phyloP scores from a whole-genome alignment of 2,888 invertebrate genomes.

The Papilio protenor region DNA sequence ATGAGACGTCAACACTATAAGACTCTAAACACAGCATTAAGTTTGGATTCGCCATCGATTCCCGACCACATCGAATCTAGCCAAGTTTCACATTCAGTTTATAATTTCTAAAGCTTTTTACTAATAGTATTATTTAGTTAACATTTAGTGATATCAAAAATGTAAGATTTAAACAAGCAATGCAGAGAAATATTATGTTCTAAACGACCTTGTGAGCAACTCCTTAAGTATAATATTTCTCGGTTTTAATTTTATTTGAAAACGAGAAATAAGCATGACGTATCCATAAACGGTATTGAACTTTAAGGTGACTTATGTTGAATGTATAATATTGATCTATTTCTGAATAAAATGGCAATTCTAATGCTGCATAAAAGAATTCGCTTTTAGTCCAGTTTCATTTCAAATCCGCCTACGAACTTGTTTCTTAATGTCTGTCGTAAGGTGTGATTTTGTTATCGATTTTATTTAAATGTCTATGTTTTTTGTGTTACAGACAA shows the following conservation, averaged over 20 bases:
- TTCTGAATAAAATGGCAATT: constrained; percentile 63
- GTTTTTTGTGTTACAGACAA: constrained; percentile 84
- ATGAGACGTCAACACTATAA: too few relatives aligned
- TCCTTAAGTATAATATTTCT: constrained; percentile 12
- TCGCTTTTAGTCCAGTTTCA: constrained; percentile 18
- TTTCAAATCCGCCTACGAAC: constrained; percentile 25
- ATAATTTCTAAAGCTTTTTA: too few relatives aligned
- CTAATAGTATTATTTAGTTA: too few relatives aligned
- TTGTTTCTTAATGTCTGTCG: constrained; percentile 15
- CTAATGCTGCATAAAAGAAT: constrained; percentile 20
- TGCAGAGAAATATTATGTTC: constrained; percentile 7
- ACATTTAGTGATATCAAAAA: neutral
- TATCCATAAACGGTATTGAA: constrained; percentile 7
- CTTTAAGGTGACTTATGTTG: constrained; percentile 33
- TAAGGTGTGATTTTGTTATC: constrained; percentile 15
- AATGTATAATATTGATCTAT: constrained; percentile 29
- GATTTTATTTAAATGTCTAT: constrained; percentile 5
- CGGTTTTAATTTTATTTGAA: constrained; percentile 13
- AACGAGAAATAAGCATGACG: constrained; percentile 18
- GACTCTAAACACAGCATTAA: too few relatives aligned
- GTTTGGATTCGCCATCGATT: too few relatives aligned
- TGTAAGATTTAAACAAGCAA: neutral
- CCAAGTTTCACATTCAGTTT: too few relatives aligned
- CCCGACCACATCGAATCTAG: too few relatives aligned
- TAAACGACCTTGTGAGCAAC: constrained; percentile 11